These are phyloP conservation scores for Hoplostethus mediterraneus DNA, from an alignment of 2,797 vertebrate genomes.

Conservation along the genomic window DNA sequence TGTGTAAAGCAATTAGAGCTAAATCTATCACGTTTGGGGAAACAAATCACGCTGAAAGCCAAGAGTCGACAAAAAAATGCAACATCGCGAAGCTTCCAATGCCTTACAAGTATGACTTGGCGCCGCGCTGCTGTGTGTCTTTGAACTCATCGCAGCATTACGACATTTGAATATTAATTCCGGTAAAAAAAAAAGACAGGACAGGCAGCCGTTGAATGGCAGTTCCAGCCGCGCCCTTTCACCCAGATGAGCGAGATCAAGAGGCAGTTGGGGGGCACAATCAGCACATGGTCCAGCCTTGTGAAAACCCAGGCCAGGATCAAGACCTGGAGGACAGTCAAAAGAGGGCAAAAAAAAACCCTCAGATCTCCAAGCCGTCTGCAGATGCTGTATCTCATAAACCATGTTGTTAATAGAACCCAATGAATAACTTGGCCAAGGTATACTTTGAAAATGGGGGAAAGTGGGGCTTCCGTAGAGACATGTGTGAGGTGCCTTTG, in stretches of 20 bases:
- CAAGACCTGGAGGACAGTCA: conserved; percentile 59
- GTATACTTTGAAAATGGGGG: conserved; percentile 57
- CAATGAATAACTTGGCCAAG: conserved; percentile 48
- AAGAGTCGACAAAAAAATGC: conserved; percentile 59
- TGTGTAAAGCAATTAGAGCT: conserved; percentile 56
- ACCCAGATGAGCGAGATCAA: conserved; percentile 62
- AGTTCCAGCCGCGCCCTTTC: conserved; percentile 59
- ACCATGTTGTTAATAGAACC: conserved; percentile 38
- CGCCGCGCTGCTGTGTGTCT: conserved; percentile 37
- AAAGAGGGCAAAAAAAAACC: conserved; percentile 37
- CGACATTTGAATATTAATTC: conserved; percentile 61
- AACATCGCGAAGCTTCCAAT: conserved; percentile 59
- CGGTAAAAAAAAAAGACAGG: conserved; percentile 44
- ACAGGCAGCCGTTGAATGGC: conserved; percentile 51
- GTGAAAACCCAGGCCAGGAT: conserved; percentile 54
- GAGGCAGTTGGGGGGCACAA: conserved; percentile 43
- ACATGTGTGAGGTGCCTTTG: conserved; percentile 58
- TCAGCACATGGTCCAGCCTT: conserved; percentile 33
- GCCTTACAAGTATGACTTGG: conserved; percentile 67
- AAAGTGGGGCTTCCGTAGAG: conserved; percentile 17
- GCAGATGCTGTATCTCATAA: conserved; percentile 55
- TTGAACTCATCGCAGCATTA: conserved; percentile 68
- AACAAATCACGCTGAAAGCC: conserved; percentile 69
- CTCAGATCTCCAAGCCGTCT: conserved; percentile 58
- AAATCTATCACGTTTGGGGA: conserved; percentile 65